Conservation (phyloP, 2,797 vertebrate genomes). For the Neosilurus mollespiculum region DNA sequence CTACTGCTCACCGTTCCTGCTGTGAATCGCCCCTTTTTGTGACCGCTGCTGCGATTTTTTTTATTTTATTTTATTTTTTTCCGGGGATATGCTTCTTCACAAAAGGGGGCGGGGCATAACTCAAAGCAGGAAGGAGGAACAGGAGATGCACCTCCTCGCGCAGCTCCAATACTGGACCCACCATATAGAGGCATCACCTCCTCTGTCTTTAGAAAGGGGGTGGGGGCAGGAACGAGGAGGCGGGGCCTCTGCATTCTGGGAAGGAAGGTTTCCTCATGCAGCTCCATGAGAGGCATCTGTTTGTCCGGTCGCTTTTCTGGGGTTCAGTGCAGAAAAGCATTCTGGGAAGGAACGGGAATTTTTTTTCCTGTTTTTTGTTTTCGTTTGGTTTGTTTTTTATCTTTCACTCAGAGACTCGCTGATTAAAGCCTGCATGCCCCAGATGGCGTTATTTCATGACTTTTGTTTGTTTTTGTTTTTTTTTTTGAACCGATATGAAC, state of each 20-base stretch:
- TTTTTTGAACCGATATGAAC: constrained; percentile 53
- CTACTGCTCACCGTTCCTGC: constrained; percentile 49
- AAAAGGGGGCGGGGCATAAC: background rate
- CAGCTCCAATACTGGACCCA: constrained; percentile 48
- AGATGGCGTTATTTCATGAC: constrained; percentile 62
- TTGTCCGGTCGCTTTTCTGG: constrained; percentile 15
- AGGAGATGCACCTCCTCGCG: constrained; percentile 2
- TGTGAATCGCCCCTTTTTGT: constrained; percentile 43
- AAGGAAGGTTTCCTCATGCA: constrained; percentile 9
- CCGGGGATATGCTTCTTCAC: background rate
- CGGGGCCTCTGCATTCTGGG: constrained; percentile 19
- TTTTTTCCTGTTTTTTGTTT: background rate
- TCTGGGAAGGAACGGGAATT: constrained; percentile 39
- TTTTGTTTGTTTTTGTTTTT: constrained; percentile 62
- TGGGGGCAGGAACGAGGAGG: constrained; percentile 16
- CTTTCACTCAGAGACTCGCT: constrained; percentile 84
- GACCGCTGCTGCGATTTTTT: constrained; percentile 44
- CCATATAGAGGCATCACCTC: constrained; percentile 1
- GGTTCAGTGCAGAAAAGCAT: constrained; percentile 57
- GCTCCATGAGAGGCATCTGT: constrained; percentile 25
- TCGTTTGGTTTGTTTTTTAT: background rate
- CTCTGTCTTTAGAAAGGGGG: constrained; percentile 26
- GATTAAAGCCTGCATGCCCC: constrained; percentile 80
- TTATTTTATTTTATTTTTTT: background rate
- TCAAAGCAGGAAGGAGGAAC: background rate